phyloP scores from a whole-genome alignment of 2,113 vertebrate species.

The Hippopotamus amphibius region DNA sequence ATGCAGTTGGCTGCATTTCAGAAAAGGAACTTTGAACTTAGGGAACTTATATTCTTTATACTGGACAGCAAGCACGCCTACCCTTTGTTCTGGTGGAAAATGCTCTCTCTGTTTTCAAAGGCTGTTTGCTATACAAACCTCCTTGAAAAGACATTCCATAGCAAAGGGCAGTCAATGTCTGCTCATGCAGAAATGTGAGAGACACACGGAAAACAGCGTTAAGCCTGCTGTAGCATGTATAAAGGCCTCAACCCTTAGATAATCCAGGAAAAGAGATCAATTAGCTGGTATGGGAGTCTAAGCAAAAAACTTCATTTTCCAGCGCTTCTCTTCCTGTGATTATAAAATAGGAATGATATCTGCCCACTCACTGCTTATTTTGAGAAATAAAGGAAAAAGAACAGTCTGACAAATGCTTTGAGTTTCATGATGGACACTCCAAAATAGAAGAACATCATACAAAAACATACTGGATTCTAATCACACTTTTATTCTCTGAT shows the following conservation, averaged over 20 bases:
- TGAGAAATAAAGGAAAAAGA: constrained; percentile 80
- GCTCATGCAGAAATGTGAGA: constrained; percentile 19
- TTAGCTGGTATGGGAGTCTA: not conserved
- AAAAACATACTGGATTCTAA: constrained; percentile 64
- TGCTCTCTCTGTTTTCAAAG: constrained; percentile 14
- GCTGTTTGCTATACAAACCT: not conserved
- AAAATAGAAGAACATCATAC: constrained; percentile 68
- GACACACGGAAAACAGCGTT: not conserved
- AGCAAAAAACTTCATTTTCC: constrained; percentile 49
- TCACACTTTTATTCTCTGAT: constrained; percentile 60
- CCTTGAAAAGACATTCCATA: constrained; percentile 35
- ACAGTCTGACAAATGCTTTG: constrained; percentile 76
- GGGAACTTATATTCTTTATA: not conserved
- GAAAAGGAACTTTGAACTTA: not conserved
- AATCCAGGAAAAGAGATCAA: constrained; percentile 48
- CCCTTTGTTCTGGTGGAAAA: not conserved
- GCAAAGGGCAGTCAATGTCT: not conserved
- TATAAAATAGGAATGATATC: constrained; percentile 73
- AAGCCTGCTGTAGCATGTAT: not conserved
- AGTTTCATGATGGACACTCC: constrained; percentile 68
- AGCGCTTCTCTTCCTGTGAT: constrained; percentile 59
- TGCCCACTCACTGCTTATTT: constrained; percentile 77
- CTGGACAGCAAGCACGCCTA: not conserved
- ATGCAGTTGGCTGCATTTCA: not conserved
- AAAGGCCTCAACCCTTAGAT: not conserved